Evolutionary conservation across 1,140 invertebrate genomes (phyloP), one percentile per base, ranked within the genome.

Genomic region (Hestina assimilis): DNA sequence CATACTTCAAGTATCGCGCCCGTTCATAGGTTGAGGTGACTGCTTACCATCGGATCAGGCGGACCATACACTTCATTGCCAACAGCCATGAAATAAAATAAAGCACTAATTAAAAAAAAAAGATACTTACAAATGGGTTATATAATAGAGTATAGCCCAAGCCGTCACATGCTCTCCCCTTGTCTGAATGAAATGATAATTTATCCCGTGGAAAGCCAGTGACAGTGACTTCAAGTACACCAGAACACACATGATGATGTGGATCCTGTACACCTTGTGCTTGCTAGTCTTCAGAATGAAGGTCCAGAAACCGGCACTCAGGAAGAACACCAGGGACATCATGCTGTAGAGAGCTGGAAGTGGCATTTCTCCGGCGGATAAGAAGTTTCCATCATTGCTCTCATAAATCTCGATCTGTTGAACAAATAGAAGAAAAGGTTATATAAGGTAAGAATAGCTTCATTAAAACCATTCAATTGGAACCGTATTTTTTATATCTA

Each of bases 331-430:
- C 4, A 98, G 80, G 2, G 96, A 94, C 93, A 98, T 96, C 89
- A 95, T 93, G 59, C 97, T 96, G 79, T 98, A 99, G 0, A 99
- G 79, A 7, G 93, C 92, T 0, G 98, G 98, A 33, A 99, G 89
- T 0, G 97, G 97, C 92, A 99, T 98, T 88, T 99, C 96, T 1
- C 97, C 98, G 5, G 98, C 98, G n/a, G 98, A 99, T 11, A 99
- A 88, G 75, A 94, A 99, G 79, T 97, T 99, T 17, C 93, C 92
- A 43, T 91, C 90, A 77, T 98, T 98, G 57, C 93, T 95, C 78
- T 97, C 96, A 59, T 91, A 92, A 67, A 98, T 95, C 79, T 95
- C 91, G 65, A 97, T 92, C 95, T 97, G 69, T 24, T 89, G 79
- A 50, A 45, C 28, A 41, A 43, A 48, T 31, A 57, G 28, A 46